Conservation (phyloP, 2,113 vertebrate species). For the Gymnogyps californianus region DNA sequence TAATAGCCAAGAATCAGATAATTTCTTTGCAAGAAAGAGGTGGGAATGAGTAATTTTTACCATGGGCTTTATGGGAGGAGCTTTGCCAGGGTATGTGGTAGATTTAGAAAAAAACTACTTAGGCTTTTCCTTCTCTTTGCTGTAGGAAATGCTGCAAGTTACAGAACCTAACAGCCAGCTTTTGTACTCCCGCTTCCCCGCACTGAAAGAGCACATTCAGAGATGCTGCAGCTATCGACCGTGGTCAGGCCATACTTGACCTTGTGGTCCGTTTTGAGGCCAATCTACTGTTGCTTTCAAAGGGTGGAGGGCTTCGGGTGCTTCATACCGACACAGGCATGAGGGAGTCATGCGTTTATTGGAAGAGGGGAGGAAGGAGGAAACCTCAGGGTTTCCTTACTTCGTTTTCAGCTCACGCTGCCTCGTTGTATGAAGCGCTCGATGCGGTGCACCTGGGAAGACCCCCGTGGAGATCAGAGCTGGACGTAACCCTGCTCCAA, state of each 20-base stretch:
- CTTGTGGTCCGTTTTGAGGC: background rate
- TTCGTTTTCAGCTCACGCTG: background rate
- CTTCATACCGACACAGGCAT: background rate
- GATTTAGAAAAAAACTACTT: background rate
- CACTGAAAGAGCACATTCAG: background rate
- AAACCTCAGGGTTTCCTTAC: background rate
- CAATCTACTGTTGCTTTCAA: background rate
- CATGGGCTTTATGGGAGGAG: background rate
- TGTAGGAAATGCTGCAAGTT: background rate
- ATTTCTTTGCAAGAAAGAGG: background rate
- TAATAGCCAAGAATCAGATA: background rate
- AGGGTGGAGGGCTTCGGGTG: background rate
- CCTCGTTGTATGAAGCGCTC: background rate
- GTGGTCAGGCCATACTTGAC: background rate
- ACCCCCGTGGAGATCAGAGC: background rate
- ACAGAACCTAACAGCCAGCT: background rate
- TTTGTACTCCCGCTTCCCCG: background rate
- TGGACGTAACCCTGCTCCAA: accelerated
- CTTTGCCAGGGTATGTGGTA: background rate
- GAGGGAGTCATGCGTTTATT: background rate
- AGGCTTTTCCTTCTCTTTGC: background rate
- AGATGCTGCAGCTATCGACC: background rate
- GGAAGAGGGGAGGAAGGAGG: background rate
- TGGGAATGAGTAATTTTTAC: background rate
- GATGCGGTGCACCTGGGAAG: background rate